Percentiles rank a stretch among this genome's conserved stretches.
These are phyloP conservation scores for Lymantria monacha DNA, from an alignment of 2,888 invertebrate genomes.

Conservation along the genomic window DNA sequence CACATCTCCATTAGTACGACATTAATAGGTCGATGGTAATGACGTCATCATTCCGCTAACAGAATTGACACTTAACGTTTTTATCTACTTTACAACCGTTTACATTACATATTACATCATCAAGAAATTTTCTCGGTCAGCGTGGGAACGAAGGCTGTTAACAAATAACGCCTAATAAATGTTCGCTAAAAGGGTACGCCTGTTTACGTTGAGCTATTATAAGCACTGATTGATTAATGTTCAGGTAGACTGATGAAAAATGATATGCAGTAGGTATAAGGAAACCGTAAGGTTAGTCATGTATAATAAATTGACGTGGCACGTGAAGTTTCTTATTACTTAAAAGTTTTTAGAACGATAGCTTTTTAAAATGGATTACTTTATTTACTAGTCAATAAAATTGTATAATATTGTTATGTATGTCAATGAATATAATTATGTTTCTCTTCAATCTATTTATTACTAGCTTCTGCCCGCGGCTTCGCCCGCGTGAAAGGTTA, in stretches of 20 bases:
- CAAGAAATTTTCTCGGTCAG: constrained; percentile 9
- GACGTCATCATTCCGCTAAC: constrained; percentile 28
- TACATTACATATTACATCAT: constrained; percentile 19
- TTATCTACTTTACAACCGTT: constrained; percentile 31
- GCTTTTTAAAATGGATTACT: not conserved
- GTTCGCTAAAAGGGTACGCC: constrained; percentile 35
- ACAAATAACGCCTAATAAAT: constrained; percentile 33
- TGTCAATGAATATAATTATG: too few relatives aligned
- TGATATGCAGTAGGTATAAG: constrained; percentile 26
- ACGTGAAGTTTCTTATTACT: constrained; percentile 1
- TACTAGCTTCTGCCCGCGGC: too few relatives aligned
- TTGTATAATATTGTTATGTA: too few relatives aligned
- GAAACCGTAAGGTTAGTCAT: constrained; percentile 12
- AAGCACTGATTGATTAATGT: constrained; percentile 37
- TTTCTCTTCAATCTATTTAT: too few relatives aligned
- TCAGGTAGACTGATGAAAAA: constrained; percentile 29
- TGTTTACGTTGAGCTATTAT: constrained; percentile 33
- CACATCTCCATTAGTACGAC: too few relatives aligned
- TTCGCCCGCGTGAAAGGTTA: too few relatives aligned
- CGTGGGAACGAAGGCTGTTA: constrained; percentile 35
- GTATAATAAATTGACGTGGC: constrained; percentile 1
- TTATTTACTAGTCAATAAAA: too few relatives aligned
- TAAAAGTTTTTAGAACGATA: not conserved
- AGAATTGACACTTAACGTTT: constrained; percentile 24
- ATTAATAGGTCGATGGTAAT: too few relatives aligned